Evolutionary conservation across 1,140 invertebrate species (phyloP).

Genomic region (Pseudomyrmex cubaensis): DNA sequence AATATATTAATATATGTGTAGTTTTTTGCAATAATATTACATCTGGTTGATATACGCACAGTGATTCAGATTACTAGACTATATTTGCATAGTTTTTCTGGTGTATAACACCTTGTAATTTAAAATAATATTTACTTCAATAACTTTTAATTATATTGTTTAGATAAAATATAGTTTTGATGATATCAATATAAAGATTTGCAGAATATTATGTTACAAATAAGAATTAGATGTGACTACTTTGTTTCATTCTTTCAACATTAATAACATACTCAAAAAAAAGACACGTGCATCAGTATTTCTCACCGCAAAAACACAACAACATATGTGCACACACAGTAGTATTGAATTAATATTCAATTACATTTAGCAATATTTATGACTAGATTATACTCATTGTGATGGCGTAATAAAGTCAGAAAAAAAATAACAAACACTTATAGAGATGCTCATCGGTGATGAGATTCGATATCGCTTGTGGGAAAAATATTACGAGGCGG

Average conservation of each 20-base stretch:
- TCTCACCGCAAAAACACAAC: neutral
- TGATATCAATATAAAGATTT: neutral
- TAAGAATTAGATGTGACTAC: neutral
- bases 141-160: neutral
- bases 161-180: neutral
- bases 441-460: constrained; percentile 18
- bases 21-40: too few relatives aligned
- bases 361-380: constrained; percentile 11
- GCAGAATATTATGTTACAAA: neutral
- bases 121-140: neutral
- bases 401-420: neutral
- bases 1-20: too few relatives aligned
- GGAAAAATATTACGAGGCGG: constrained; percentile 60
- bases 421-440: neutral
- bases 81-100: too few relatives aligned
- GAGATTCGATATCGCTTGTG: constrained; percentile 40
- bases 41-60: too few relatives aligned
- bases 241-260: neutral
- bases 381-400: neutral
- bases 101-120: neutral
- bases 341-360: neutral
- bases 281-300: neutral
- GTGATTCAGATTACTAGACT: too few relatives aligned
- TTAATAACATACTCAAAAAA: neutral
- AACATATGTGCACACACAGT: neutral